A percentile compares a stretch with the other conserved stretches of the same genome.
Evolutionary conservation across 1,140 invertebrate species (phyloP).

Genomic region (Bombus confusus): DNA sequence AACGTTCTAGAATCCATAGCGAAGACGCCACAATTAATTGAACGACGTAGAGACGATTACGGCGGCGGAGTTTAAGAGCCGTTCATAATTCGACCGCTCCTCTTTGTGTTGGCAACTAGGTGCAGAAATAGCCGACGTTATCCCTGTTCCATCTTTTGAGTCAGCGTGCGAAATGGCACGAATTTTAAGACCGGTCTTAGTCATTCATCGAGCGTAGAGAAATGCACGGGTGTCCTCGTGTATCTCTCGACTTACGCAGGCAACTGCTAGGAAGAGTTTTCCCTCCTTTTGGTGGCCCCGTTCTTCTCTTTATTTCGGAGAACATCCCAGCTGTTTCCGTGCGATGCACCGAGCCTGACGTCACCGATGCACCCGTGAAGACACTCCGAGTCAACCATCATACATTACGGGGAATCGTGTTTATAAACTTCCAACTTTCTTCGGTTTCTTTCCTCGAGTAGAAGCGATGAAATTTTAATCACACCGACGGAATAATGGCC

Average conservation of each 20-base stretch:
- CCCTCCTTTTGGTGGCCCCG: conserved; percentile 19
- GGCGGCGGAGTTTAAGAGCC: conserved; percentile 45
- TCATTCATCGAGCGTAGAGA: conserved; percentile 62
- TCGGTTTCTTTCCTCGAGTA: too few species aligned
- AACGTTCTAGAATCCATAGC: neutral
- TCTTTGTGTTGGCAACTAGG: conserved; percentile 69
- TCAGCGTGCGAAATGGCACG: conserved; percentile 56
- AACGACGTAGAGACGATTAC: conserved; percentile 20
- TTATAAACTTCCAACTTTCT: conserved; percentile 17
- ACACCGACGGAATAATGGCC: neutral
- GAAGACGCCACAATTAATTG: conserved; percentile 68
- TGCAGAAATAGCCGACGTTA: conserved; percentile 73
- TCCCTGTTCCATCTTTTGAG: conserved; percentile 62
- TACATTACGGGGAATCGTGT: conserved; percentile 26
- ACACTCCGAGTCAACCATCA: neutral
- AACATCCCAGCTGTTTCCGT: conserved; percentile 52
- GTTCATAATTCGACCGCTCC: conserved; percentile 57
- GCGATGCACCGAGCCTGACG: conserved; percentile 36
- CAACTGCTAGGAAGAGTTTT: conserved; percentile 27
- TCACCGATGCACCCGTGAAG: conserved; percentile 51
- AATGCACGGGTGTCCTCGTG: conserved; percentile 1
- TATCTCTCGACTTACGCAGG: conserved; percentile 2
- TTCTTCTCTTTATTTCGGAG: conserved; percentile 48
- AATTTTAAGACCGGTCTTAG: conserved; percentile 67
- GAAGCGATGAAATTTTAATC: neutral